These are phyloP conservation scores for Drosophila acutilabella DNA, from an alignment of 2,888 invertebrate genomes.

Conservation along the genomic window DNA sequence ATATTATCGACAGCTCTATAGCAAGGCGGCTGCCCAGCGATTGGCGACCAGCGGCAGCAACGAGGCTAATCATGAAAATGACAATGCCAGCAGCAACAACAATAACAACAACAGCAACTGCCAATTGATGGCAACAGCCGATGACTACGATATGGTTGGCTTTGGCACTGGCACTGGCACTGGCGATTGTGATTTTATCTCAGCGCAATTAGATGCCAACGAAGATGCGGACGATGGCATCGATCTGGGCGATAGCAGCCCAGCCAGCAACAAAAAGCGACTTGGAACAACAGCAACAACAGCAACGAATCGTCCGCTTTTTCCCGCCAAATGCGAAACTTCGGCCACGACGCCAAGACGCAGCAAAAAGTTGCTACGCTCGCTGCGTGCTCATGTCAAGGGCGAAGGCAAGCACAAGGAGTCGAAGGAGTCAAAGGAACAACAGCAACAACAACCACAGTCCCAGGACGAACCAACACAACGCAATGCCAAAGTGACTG, in stretches of 20 bases:
- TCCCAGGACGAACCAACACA: constrained; percentile 72
- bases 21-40: constrained; percentile 86
- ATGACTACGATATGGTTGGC: constrained; percentile 74
- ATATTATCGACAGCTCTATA: constrained; percentile 93
- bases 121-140: constrained; percentile 66
- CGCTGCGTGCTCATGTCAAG: constrained; percentile 80
- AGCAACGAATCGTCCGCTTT: constrained; percentile 63
- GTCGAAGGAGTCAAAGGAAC: constrained; percentile 20
- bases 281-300: constrained; percentile 30
- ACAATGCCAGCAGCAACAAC: constrained; percentile 60
- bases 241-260: constrained; percentile 67
- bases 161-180: constrained; percentile 29
- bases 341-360: constrained; percentile 59
- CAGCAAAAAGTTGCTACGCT: constrained; percentile 83
- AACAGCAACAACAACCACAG: constrained; percentile 36
- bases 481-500: constrained; percentile 83
- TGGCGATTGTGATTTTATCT: constrained; percentile 77
- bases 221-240: constrained; percentile 77
- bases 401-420: constrained; percentile 59
- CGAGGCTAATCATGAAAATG: constrained; percentile 80
- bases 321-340: constrained; percentile 75
- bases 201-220: constrained; percentile 75
- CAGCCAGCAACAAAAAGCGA: constrained; percentile 19
- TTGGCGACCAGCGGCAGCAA: constrained; percentile 83
- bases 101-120: constrained; percentile 57